A percentile compares a stretch with the other conserved stretches of the same genome.
Evolutionary conservation across 2,888 invertebrate species (phyloP).

Genomic region (Phortica magna): DNA sequence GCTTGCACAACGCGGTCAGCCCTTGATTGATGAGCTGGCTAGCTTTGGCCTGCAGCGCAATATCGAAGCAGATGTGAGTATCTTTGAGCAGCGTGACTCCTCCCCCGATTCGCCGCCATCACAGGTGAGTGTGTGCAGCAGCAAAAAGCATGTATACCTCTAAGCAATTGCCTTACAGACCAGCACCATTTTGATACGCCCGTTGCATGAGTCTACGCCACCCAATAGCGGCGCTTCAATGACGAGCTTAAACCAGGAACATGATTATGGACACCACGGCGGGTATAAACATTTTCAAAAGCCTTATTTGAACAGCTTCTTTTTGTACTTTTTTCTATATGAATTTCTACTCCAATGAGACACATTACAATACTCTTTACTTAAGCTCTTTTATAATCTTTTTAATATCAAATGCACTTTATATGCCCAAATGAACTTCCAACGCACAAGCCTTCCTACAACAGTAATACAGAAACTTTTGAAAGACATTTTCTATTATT

Average conservation of each 20-base stretch:
- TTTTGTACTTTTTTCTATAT: not conserved
- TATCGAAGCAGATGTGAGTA: slow-evolving; percentile 68
- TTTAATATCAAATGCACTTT: too few species aligned
- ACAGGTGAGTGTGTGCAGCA: too few species aligned
- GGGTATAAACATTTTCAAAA: slow-evolving; percentile 55
- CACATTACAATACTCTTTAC: slow-evolving; percentile 22
- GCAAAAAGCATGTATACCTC: too few species aligned
- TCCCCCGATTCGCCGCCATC: slow-evolving; percentile 78
- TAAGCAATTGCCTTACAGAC: slow-evolving; percentile 68
- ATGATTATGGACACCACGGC: slow-evolving; percentile 49
- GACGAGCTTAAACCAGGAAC: slow-evolving; percentile 73
- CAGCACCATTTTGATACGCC: slow-evolving; percentile 76
- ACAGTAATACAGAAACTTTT: too few species aligned
- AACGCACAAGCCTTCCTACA: too few species aligned
- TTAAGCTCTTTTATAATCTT: not conserved
- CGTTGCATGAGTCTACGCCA: slow-evolving; percentile 75
- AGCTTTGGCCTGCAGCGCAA: slow-evolving; percentile 60
- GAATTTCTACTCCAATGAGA: slow-evolving; percentile 34
- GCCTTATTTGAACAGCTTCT: not conserved
- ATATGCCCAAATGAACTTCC: too few species aligned
- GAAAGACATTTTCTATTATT: too few species aligned
- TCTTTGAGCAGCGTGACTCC: slow-evolving; percentile 73
- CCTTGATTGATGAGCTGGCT: slow-evolving; percentile 55
- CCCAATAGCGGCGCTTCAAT: slow-evolving; percentile 75
- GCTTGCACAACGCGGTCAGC: not conserved